Conservation (phyloP, 2,113 vertebrate genomes). For the Otolemur garnettii region DNA sequence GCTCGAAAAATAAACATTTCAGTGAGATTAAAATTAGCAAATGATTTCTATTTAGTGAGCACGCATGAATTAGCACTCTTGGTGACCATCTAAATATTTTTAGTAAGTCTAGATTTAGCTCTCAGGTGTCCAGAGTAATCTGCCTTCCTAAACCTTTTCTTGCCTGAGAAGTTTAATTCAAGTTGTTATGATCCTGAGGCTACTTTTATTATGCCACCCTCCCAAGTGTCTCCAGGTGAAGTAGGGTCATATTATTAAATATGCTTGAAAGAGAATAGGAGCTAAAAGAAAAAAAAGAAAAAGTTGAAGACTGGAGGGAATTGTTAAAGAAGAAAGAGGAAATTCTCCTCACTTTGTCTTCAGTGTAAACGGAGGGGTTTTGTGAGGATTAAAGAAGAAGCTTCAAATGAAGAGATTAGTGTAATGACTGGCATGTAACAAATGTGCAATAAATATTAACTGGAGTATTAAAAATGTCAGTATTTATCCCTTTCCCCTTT, state of each 20-base stretch:
- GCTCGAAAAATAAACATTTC: slow-evolving; percentile 5
- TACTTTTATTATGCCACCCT: background rate
- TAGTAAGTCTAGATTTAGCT: background rate
- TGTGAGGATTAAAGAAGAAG: background rate
- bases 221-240: background rate
- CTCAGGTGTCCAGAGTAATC: background rate
- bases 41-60: background rate
- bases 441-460: background rate
- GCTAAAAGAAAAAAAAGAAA: background rate
- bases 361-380: background rate
- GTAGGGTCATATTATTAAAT: background rate
- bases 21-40: slow-evolving; percentile 55
- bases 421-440: background rate
- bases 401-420: background rate
- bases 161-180: background rate
- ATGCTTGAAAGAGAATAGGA: background rate
- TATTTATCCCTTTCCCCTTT: background rate
- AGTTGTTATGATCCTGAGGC: background rate
- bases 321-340: background rate
- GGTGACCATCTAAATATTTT: background rate
- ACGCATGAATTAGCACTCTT: background rate
- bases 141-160: background rate
- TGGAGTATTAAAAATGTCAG: background rate
- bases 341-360: background rate
- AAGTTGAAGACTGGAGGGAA: background rate